Base-by-base conservation (phyloP, 1,140 invertebrate species). In the Frieseomelitta varia region DNA sequence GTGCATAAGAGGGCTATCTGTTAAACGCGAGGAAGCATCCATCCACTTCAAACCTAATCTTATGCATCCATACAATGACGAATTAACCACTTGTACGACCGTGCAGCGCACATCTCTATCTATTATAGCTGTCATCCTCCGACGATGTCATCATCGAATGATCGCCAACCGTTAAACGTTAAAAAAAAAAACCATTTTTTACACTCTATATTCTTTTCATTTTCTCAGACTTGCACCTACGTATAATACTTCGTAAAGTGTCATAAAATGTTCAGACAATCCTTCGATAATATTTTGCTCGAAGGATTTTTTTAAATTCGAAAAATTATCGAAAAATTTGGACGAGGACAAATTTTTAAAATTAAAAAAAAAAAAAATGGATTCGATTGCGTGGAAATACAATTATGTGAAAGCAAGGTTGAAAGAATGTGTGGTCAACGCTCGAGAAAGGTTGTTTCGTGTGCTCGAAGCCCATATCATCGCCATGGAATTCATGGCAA, bases 1-100 rank as follows among this genome's bases (percentile, higher is more conserved):
- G 27, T 34, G 30, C 27, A 4, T 3, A 27, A 69, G 24, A 39
- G 30, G 67, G 39, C 19, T 34, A 69, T 69, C 67, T 39, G 14
- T 69, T 69, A 69, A 27, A 34, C 67, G 21, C 34, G 67, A 69
- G 39, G 34, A 69, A 24, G 30, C 34, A 69, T 39, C 34, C 67
- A 24, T 69, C 67, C 67, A 69, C 67, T 69, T 69, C 34, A 39
- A 69, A 39, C 10, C 21, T 69, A 69, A 69, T 27, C 30, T 69
- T 39, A 39, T 69, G 67, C 34, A 69, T 67, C 27, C 30, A 4
- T 69, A 21, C 21, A 4, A 47, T 73, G 47, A 73, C n/a, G 47
- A 53, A 73, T 73, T 53, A 73, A 47, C 34, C 21, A 69, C 67
- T 69, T 69, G 67, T 39, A 30, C 27, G 27, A 34, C 17, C 58